Conservation (phyloP, 2,113 vertebrate genomes). For the Grammatotria lemairii region DNA sequence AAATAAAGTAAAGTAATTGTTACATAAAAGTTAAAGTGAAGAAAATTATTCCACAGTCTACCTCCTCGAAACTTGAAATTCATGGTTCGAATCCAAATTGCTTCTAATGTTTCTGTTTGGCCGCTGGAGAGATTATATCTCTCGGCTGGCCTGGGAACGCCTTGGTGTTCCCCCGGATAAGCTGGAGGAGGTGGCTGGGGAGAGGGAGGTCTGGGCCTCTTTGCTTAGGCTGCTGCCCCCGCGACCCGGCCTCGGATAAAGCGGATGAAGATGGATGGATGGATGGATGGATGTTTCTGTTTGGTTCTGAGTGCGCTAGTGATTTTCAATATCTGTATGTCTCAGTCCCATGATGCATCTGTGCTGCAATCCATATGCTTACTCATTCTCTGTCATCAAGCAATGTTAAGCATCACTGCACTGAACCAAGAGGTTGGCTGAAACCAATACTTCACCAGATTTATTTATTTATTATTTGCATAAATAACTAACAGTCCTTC, state of each 20-base stretch:
- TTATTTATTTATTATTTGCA: background rate
- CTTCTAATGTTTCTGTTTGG: background rate
- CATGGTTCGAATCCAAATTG: background rate
- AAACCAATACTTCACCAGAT: background rate
- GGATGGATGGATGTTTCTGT: background rate
- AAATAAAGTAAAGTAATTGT: background rate
- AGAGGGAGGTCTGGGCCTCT: no score
- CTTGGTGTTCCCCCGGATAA: no score
- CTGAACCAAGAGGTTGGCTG: background rate
- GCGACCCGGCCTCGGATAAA: no score
- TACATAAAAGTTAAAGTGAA: background rate
- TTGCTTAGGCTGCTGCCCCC: no score
- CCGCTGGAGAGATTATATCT: no score
- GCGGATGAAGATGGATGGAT: no score
- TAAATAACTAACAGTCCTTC: background rate
- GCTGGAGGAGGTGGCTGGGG: no score
- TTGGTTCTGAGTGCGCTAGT: background rate
- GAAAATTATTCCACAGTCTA: background rate
- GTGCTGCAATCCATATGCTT: background rate
- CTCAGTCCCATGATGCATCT: background rate
- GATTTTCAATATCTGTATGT: background rate
- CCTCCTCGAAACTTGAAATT: background rate
- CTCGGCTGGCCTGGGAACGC: no score
- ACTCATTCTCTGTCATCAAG: background rate
- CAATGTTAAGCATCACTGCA: background rate